Percentiles rank a stretch among this genome's conserved stretches.
Conservation (phyloP, 2,888 invertebrate species). For the Sinhomidia bicolor region DNA sequence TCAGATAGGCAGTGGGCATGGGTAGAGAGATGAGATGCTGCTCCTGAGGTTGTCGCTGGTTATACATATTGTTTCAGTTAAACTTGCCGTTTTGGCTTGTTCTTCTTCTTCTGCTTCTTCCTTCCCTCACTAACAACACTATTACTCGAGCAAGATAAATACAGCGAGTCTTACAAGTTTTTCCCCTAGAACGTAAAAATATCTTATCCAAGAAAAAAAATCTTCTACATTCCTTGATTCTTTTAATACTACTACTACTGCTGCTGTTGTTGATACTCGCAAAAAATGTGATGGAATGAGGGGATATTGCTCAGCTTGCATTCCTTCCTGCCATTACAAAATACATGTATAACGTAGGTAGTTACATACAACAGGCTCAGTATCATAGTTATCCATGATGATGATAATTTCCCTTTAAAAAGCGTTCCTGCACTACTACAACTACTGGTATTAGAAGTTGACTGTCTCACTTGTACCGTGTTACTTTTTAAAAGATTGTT, state of each 20-base stretch:
- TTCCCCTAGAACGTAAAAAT: conserved; percentile 20
- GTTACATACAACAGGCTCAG: background rate
- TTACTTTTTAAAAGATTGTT: background rate
- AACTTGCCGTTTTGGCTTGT: conserved; percentile 13
- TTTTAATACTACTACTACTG: too few species aligned
- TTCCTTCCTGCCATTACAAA: conserved; percentile 19
- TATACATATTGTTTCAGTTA: background rate
- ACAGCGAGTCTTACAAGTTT: background rate
- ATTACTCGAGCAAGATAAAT: background rate
- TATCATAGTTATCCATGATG: background rate
- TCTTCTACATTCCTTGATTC: conserved; percentile 7
- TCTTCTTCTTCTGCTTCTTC: background rate
- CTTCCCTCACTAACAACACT: conserved; percentile 12
- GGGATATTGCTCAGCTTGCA: background rate
- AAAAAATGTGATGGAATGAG: background rate
- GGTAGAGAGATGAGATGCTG: background rate
- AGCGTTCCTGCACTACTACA: background rate
- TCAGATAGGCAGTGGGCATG: conserved; percentile 30
- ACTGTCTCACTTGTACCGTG: background rate
- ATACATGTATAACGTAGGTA: background rate
- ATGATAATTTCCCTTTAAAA: conserved; percentile 27
- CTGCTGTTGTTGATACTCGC: background rate
- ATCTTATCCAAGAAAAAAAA: conserved; percentile 2
- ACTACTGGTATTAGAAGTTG: background rate
- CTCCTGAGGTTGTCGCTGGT: background rate